These are phyloP conservation scores for Arctia plantaginis DNA, from an alignment of 2,888 invertebrate genomes.

Conservation along the genomic window DNA sequence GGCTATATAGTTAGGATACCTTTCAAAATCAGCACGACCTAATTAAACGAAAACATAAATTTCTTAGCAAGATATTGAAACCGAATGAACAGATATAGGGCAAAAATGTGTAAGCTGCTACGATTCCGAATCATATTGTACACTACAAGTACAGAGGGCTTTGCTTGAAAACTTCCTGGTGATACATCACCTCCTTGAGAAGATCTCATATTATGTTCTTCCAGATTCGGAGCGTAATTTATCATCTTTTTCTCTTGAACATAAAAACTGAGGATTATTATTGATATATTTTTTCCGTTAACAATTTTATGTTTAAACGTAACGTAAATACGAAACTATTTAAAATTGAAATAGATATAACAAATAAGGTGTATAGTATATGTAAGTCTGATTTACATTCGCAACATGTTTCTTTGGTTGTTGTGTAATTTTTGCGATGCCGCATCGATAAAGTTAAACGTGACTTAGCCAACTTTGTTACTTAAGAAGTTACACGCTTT, in stretches of 20 bases:
- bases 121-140: too few relatives aligned
- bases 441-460: constrained; percentile 73
- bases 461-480: constrained; percentile 79
- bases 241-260: not conserved
- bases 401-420: constrained; percentile 58
- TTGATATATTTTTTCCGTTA: not conserved
- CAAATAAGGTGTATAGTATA: not conserved
- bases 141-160: too few relatives aligned
- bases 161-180: not conserved
- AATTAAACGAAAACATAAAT: too few relatives aligned
- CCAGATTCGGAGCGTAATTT: too few relatives aligned
- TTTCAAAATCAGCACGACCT: too few relatives aligned
- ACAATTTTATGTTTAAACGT: not conserved
- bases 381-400: constrained; percentile 43
- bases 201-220: too few relatives aligned
- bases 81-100: not conserved
- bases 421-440: constrained; percentile 75
- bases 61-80: not conserved
- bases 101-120: not conserved
- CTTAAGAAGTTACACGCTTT: constrained; percentile 71
- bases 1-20: too few relatives aligned
- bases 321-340: too few relatives aligned
- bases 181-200: not conserved
- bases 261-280: not conserved
- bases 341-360: not conserved